phyloP scores from a whole-genome alignment of 2,113 vertebrate genomes.

The Leucosticte australis region DNA sequence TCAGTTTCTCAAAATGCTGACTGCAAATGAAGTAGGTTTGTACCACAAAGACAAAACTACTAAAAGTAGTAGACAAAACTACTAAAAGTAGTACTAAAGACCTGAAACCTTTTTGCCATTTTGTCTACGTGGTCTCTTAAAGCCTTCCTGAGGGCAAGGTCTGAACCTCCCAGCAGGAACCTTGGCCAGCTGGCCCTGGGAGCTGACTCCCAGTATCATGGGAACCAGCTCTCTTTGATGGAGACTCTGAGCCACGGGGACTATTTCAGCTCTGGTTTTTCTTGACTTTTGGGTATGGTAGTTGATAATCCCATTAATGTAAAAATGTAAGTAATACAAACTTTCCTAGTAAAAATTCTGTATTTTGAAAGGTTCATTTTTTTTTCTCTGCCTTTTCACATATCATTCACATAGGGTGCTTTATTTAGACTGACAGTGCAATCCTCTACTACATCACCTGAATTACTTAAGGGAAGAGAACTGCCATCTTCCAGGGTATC shows the following conservation, averaged over 20 bases:
- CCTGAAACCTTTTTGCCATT: neutral
- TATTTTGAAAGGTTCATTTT: neutral
- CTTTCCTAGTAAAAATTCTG: neutral
- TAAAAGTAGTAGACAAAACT: too few relatives aligned
- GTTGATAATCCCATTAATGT: neutral
- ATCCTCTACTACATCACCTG: neutral
- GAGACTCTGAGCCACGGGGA: neutral
- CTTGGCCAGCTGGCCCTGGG: neutral
- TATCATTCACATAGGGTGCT: neutral
- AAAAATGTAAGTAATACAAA: neutral
- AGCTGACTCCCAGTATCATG: neutral
- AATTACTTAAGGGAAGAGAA: neutral
- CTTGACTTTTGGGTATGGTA: neutral
- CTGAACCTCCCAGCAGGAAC: neutral
- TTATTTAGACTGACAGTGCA: neutral
- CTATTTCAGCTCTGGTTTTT: neutral
- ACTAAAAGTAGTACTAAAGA: neutral
- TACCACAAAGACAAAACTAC: neutral
- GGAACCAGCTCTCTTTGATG: neutral
- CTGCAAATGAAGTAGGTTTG: neutral
- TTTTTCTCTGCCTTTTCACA: neutral
- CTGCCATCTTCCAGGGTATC: neutral
- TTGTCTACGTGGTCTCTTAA: neutral
- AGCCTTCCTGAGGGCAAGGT: neutral
- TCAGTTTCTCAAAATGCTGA: neutral